phyloP scores from a whole-genome alignment of 2,797 vertebrate genomes.

The Cyclura pinguis region DNA sequence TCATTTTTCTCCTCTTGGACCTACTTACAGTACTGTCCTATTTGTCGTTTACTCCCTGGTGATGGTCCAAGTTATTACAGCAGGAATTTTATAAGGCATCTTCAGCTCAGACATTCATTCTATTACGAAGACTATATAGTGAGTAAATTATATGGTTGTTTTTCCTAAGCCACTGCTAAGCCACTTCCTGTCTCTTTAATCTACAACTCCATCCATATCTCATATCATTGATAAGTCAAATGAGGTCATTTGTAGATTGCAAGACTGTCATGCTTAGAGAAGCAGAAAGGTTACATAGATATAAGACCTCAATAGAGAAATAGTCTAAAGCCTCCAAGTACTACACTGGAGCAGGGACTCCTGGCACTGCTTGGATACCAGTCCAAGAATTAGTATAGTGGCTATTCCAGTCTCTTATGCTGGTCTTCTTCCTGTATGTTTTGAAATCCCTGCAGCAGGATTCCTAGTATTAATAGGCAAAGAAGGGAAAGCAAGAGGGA shows the following conservation, averaged over 20 bases:
- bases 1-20: conserved; percentile 40
- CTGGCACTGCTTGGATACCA: not conserved
- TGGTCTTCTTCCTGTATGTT: not conserved
- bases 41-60: conserved; percentile 71
- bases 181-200: conserved; percentile 22
- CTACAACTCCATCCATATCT: not conserved
- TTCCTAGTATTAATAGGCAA: not conserved
- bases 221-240: conserved; percentile 6
- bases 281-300: accelerated
- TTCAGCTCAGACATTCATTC: conserved; percentile 69
- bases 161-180: conserved; percentile 36
- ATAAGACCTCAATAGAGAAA: not conserved
- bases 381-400: not conserved
- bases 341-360: not conserved
- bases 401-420: not conserved
- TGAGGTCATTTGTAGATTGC: not conserved
- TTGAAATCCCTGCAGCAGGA: not conserved
- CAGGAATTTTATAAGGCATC: conserved; percentile 75
- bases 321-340: not conserved
- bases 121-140: conserved; percentile 74
- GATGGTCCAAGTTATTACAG: conserved; percentile 64
- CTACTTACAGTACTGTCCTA: conserved; percentile 72
- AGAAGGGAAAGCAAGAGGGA: not conserved
- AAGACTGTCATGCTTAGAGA: not conserved
- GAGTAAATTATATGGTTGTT: conserved; percentile 61